phyloP scores from a whole-genome alignment of 2,113 vertebrate species.

The Phylloscopus whistleri region DNA sequence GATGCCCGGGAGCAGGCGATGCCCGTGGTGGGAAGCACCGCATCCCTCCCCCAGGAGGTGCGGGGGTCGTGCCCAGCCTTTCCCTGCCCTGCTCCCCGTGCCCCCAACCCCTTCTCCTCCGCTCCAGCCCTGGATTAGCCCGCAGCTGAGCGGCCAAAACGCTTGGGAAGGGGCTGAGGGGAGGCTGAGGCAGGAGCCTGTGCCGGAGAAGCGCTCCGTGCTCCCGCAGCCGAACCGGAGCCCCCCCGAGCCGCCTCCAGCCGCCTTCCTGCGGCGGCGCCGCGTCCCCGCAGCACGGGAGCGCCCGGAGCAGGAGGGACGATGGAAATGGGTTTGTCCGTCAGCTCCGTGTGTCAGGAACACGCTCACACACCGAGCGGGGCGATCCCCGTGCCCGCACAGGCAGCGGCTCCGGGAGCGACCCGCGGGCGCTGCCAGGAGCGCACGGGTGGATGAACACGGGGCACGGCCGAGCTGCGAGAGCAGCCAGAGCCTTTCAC shows the following conservation, averaged over 20 bases:
- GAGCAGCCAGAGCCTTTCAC: background rate
- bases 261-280: background rate
- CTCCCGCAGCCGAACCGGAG: background rate
- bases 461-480: background rate
- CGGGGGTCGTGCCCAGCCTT: background rate
- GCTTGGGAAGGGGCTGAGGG: background rate
- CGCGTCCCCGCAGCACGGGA: background rate
- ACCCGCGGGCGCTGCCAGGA: too few species aligned
- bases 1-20: too few species aligned
- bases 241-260: background rate
- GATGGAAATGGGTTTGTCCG: background rate
- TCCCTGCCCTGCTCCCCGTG: background rate
- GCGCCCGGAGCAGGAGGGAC: background rate
- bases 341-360: background rate
- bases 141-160: background rate
- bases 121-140: background rate
- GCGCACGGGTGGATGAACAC: background rate
- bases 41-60: too few species aligned
- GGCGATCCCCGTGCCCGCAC: background rate
- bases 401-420: background rate
- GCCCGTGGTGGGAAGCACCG: background rate
- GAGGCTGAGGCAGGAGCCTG: background rate
- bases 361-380: background rate
- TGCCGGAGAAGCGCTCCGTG: background rate
- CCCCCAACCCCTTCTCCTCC: background rate